phyloP scores from a whole-genome alignment of 2,888 invertebrate species.

The Cataglyphis cursor region DNA sequence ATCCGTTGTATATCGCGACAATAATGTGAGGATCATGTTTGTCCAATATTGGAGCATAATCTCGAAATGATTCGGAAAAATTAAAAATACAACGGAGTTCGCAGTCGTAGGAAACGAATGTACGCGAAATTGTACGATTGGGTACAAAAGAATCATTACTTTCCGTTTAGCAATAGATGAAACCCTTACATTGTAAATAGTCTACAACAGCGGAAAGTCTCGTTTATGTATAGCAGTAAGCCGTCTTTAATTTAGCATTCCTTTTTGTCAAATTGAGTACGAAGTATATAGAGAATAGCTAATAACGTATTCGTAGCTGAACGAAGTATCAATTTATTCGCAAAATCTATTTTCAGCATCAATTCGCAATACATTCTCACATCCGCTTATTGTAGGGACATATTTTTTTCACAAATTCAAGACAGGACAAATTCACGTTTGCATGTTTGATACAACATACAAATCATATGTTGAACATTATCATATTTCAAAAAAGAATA shows the following conservation, averaged over 20 bases:
- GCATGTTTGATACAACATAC: background rate
- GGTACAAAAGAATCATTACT: background rate
- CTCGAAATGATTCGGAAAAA: background rate
- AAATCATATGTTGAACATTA: background rate
- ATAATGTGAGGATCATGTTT: background rate
- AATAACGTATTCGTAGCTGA: background rate
- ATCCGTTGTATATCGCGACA: background rate
- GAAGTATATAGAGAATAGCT: slow-evolving; percentile 5
- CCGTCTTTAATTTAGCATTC: slow-evolving; percentile 14
- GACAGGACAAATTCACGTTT: background rate
- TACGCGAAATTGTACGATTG: slow-evolving; percentile 1
- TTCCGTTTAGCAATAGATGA: slow-evolving; percentile 38
- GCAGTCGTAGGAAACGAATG: background rate
- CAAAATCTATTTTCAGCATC: background rate
- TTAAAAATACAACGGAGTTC: background rate
- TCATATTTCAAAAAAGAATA: slow-evolving; percentile 13
- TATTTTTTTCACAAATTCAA: background rate
- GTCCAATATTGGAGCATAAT: background rate
- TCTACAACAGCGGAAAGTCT: slow-evolving; percentile 49
- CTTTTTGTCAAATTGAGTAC: background rate
- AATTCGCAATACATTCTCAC: background rate
- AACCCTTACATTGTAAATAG: slow-evolving; percentile 78
- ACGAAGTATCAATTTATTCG: background rate
- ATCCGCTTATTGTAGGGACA: background rate
- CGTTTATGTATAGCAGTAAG: slow-evolving; percentile 25